Percentiles rank a stretch among this genome's conserved stretches.
Evolutionary conservation across 2,888 invertebrate genomes (phyloP).

Genomic region (Miltochrista miniata): DNA sequence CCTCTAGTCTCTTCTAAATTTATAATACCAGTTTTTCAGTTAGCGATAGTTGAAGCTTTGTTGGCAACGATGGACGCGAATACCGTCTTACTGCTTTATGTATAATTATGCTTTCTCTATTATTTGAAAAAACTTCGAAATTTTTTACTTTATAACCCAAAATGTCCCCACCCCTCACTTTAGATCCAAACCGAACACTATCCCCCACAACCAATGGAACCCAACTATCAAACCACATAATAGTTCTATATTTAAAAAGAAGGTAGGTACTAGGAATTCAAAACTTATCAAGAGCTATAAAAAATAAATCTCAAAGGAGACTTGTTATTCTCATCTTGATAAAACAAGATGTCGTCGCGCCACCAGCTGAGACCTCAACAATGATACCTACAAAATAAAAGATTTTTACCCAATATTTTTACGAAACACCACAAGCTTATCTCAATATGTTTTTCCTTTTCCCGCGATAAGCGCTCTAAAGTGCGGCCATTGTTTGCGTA

Average conservation of each 20-base stretch:
- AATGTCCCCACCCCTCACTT: not conserved
- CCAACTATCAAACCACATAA: too few species aligned
- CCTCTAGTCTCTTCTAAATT: too few species aligned
- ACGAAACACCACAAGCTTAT: constrained; percentile 18
- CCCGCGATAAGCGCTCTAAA: constrained; percentile 18
- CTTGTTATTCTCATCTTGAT: constrained; percentile 20
- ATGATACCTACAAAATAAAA: constrained; percentile 14
- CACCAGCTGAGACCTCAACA: constrained; percentile 13
- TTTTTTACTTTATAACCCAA: not conserved
- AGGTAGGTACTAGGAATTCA: constrained; percentile 3
- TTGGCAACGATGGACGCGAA: too few species aligned
- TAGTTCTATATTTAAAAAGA: too few species aligned
- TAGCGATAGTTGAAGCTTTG: too few species aligned
- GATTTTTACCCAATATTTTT: constrained; percentile 15
- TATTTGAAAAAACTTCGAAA: too few species aligned
- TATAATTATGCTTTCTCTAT: too few species aligned
- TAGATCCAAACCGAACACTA: too few species aligned
- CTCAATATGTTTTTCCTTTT: constrained; percentile 20
- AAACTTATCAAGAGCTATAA: not conserved
- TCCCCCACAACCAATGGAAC: too few species aligned
- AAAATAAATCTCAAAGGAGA: constrained; percentile 15
- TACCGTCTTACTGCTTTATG: too few species aligned
- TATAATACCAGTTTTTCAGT: too few species aligned
- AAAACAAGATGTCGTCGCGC: constrained; percentile 25
- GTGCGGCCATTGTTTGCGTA: constrained; percentile 22